These are phyloP conservation scores for Dendrolimus kikuchii DNA, from an alignment of 1,140 invertebrate genomes.

Conservation along the genomic window DNA sequence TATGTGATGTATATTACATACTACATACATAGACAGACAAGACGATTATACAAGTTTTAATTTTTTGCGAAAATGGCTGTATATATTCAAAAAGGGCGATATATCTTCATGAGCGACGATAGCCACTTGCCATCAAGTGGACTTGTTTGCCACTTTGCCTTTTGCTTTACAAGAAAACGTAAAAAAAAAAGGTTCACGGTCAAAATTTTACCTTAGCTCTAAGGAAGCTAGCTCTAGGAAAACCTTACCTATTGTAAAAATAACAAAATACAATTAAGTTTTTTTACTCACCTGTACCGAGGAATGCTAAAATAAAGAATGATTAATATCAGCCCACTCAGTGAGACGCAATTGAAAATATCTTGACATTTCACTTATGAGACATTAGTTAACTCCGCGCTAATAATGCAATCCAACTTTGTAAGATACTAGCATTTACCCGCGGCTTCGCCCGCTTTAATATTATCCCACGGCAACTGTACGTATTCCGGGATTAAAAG, in stretches of 20 bases:
- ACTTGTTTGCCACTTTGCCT: too few relatives aligned
- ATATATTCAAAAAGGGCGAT: too few relatives aligned
- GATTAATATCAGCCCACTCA: conserved; percentile 26
- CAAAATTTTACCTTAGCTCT: not conserved
- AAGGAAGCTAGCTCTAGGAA: not conserved
- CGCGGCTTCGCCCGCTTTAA: not conserved
- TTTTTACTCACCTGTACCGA: conserved; percentile 17
- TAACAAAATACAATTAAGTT: conserved; percentile 1
- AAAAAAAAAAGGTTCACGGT: too few relatives aligned
- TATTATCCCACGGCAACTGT: too few relatives aligned
- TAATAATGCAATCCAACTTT: not conserved
- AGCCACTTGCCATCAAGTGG: too few relatives aligned
- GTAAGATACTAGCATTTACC: not conserved
- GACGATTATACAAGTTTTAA: too few relatives aligned
- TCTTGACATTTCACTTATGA: conserved; percentile 32
- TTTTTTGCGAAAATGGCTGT: too few relatives aligned
- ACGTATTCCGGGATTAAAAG: too few relatives aligned
- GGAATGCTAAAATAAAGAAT: conserved; percentile 29
- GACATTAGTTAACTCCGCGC: not conserved
- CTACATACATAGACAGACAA: too few relatives aligned
- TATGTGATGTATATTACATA: too few relatives aligned
- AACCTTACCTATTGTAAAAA: not conserved
- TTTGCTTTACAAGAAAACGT: too few relatives aligned
- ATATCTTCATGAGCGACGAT: too few relatives aligned
- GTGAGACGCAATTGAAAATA: conserved; percentile 21